Percentiles rank a stretch among this genome's conserved stretches.
Evolutionary conservation across 2,888 invertebrate species (phyloP).

Genomic region (Orthosia gracilis): DNA sequence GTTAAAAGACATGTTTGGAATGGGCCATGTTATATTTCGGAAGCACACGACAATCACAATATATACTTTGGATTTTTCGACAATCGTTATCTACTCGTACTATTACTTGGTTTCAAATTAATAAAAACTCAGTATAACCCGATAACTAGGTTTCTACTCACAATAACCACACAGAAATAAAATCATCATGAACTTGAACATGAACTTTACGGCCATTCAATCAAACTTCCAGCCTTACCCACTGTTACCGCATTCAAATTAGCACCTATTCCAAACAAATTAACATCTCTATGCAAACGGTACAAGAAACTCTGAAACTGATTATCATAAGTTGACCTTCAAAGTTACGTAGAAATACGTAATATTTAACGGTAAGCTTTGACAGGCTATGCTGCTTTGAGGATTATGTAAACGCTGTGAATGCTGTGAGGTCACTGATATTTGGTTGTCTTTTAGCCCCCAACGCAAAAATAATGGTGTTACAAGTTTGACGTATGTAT

Average conservation of each 20-base stretch:
- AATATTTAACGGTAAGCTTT: slow-evolving; percentile 37
- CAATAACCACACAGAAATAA: too few species aligned
- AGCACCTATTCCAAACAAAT: not conserved
- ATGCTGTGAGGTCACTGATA: not conserved
- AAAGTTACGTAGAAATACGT: slow-evolving; percentile 27
- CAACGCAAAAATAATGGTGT: too few species aligned
- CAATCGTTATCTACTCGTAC: too few species aligned
- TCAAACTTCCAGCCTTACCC: not conserved
- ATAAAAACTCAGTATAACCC: too few species aligned
- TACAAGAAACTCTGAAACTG: slow-evolving; percentile 5
- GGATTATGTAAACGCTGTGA: not conserved
- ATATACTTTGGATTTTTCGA: too few species aligned
- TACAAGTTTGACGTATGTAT: too few species aligned
- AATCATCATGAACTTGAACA: not conserved
- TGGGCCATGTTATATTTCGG: too few species aligned
- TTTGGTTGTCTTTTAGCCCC: not conserved
- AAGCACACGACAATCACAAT: too few species aligned
- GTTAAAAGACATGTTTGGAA: too few species aligned
- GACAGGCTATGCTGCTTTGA: slow-evolving; percentile 33
- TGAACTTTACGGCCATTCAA: not conserved
- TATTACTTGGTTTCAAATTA: too few species aligned
- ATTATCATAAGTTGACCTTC: slow-evolving; percentile 45
- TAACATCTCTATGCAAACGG: slow-evolving; percentile 7
- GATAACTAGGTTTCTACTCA: too few species aligned
- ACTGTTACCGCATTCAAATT: not conserved